A percentile compares a stretch with the other conserved stretches of the same genome.
These are phyloP conservation scores for Lasioglossum malachurum DNA, from an alignment of 2,888 invertebrate species.

Conservation along the genomic window DNA sequence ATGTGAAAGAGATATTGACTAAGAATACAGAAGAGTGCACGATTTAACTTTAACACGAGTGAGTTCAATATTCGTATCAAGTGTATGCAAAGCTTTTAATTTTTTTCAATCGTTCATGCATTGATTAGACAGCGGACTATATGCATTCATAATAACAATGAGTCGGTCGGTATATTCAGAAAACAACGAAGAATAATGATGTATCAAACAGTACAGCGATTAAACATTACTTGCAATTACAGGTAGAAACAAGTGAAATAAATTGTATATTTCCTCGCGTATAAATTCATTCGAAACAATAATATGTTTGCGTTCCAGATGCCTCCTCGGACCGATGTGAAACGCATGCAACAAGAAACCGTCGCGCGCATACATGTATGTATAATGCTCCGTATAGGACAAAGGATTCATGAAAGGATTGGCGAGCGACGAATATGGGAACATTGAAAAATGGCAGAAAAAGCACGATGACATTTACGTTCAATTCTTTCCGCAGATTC, in stretches of 20 bases:
- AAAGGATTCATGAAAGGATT: slow-evolving; percentile 7
- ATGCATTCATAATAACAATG: too few species aligned
- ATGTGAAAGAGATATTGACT: too few species aligned
- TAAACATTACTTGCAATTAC: not conserved
- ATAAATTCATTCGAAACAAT: not conserved
- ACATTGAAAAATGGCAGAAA: slow-evolving; percentile 29
- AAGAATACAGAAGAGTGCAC: too few species aligned
- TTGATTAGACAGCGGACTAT: too few species aligned
- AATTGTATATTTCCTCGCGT: not conserved
- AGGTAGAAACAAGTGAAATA: not conserved
- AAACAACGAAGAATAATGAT: too few species aligned
- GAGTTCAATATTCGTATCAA: too few species aligned
- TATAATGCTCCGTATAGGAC: not conserved
- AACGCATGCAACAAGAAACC: not conserved
- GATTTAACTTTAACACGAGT: too few species aligned
- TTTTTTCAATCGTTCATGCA: too few species aligned
- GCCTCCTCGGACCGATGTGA: not conserved
- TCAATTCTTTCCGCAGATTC: slow-evolving; percentile 18
- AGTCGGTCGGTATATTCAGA: too few species aligned
- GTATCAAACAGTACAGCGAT: too few species aligned
- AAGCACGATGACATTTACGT: slow-evolving; percentile 37
- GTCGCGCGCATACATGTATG: not conserved
- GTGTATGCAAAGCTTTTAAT: too few species aligned
- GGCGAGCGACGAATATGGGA: slow-evolving; percentile 23
- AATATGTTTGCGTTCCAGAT: not conserved